Percentiles rank a stretch among this genome's conserved stretches.
Evolutionary conservation across 2,113 vertebrate genomes (phyloP).

Genomic region (Emberiza fucata): DNA sequence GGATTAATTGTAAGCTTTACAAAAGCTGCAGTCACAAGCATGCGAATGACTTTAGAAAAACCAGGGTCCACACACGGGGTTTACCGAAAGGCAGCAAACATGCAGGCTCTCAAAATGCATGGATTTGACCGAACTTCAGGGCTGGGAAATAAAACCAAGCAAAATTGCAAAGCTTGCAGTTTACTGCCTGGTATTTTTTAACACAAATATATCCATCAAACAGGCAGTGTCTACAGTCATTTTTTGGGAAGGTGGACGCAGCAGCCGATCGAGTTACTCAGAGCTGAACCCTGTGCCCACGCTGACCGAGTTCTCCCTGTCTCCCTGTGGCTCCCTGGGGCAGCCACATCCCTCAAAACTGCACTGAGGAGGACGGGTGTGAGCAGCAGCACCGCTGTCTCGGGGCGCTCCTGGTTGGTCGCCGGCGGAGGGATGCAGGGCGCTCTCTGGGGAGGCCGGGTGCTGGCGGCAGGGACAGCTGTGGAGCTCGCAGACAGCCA

Average conservation of each 20-base stretch:
- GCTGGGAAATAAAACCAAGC: not conserved
- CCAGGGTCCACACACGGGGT: not conserved
- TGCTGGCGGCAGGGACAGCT: slow-evolving; percentile 46
- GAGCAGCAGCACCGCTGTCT: not conserved
- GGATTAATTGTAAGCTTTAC: not conserved
- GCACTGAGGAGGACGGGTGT: rapidly evolving
- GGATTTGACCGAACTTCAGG: not conserved
- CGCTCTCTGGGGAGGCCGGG: not conserved
- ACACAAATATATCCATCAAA: not conserved
- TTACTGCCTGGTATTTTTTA: not conserved
- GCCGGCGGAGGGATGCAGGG: not conserved
- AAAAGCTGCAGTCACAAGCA: not conserved
- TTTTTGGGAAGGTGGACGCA: not conserved
- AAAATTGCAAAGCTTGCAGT: not conserved
- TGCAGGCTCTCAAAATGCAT: not conserved
- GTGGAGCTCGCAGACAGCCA: slow-evolving; percentile 40
- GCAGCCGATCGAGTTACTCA: not conserved
- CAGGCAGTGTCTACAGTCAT: not conserved
- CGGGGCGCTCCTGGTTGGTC: rapidly evolving
- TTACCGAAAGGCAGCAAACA: not conserved
- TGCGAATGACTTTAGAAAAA: rapidly evolving
- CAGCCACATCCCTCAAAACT: not conserved
- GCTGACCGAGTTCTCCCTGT: not conserved
- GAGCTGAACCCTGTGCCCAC: not conserved
- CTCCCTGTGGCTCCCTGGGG: not conserved